Evolutionary conservation across 2,797 vertebrate species (phyloP), one percentile per base, ranked within the genome.

Genomic region (Agapornis canus): DNA sequence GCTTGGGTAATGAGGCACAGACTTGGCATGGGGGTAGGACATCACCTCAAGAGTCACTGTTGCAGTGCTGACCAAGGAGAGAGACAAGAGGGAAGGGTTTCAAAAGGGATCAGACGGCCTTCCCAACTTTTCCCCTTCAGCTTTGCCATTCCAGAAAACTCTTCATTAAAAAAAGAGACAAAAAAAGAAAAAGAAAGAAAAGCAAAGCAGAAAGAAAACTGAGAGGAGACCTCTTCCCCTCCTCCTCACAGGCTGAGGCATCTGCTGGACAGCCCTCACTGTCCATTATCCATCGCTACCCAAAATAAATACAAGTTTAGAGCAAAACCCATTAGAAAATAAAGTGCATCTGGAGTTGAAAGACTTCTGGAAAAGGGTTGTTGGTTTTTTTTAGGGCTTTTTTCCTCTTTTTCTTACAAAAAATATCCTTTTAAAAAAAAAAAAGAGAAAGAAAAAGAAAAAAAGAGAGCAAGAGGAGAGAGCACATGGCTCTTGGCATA

Each of bases 241-340:
- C 60, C 80, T 69, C 13, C 54, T 85, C 57, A 45, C 0, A 2
- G 87, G 92, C 94, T 94, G 84, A 91, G 78, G 84, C 57, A 89
- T 87, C 73, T 65, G 83, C 83, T 90, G 78, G 90, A 79, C 93
- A 95, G 91, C 81, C 92, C 95, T 89, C 82, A 78, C 84, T 86
- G 87, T 94, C 91, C 51, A 0, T 87, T 86, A 70, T 88, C 85
- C 51, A 73, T 90, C 80, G 61, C 73, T 87, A 90, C 51, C 27
- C 57, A 68, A 95, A 97, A 90, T 73, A 96, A 94, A 86, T 64
- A 93, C 79, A 57, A 82, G 43, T 83, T 70, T 68, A 65, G 81
- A 94, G 95, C 90, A 93, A 95, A 95, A 94, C 37, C 16, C 81
- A 94, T 86, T 86, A 90, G 91, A 86, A 94, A 95, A 89, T 93